Evolutionary conservation across 1,140 invertebrate genomes (phyloP).

Genomic region (Oscheius sp.): DNA sequence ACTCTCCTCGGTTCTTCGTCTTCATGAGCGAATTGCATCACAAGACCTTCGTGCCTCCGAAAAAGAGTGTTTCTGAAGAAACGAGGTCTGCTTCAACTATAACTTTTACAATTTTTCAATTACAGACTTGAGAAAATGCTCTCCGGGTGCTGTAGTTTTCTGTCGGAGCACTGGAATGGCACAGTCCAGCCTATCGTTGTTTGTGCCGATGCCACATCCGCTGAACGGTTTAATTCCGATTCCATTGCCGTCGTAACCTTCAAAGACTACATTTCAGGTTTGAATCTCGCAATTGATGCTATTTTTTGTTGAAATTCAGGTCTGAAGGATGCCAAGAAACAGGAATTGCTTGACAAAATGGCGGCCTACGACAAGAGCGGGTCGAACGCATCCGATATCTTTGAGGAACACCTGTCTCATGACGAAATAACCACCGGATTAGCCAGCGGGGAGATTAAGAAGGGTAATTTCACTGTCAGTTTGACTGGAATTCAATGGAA

Average conservation of each 20-base stretch:
- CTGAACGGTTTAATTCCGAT: not conserved
- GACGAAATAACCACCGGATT: conserved; percentile 75
- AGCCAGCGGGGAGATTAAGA: conserved; percentile 73
- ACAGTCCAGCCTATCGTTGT: not conserved
- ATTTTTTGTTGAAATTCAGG: not conserved
- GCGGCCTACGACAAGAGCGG: conserved; percentile 46
- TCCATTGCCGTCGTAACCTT: not conserved
- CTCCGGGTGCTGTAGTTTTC: not conserved
- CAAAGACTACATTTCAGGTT: conserved; percentile 8
- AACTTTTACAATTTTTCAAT: not conserved
- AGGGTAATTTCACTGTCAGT: conserved; percentile 67
- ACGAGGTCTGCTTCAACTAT: conserved; percentile 69
- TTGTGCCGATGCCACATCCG: not conserved
- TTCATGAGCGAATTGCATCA: conserved; percentile 96
- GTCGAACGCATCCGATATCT: conserved; percentile 66
- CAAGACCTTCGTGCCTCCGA: conserved; percentile 77
- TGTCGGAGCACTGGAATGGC: not conserved
- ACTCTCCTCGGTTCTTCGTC: conserved; percentile 76
- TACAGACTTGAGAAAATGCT: not conserved
- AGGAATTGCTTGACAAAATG: conserved; percentile 72
- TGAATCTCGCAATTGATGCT: conserved; percentile 4
- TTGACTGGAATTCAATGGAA: conserved; percentile 44
- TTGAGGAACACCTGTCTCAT: conserved; percentile 79
- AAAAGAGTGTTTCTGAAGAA: conserved; percentile 68
- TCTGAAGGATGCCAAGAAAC: conserved; percentile 17